Evolutionary conservation across 2,888 invertebrate species (phyloP), one percentile per base, ranked within the genome.

Genomic region (Tetragonula carbonaria): DNA sequence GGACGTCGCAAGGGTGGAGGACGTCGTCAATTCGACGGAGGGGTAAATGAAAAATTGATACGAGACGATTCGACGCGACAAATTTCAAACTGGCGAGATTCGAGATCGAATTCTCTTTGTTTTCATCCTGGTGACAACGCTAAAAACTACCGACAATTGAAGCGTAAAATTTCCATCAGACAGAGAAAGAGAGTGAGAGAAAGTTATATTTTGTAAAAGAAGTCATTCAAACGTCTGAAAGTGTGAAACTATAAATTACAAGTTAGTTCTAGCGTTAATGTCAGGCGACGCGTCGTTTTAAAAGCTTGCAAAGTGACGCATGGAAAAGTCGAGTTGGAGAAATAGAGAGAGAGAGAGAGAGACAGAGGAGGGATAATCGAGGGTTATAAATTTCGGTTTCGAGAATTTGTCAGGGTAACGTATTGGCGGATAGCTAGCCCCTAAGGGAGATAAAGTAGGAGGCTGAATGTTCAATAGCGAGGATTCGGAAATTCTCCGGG

Each of bases 331-430:
- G 6, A 45, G 6, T 6, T 14, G 71, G 63, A 77, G 71, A 82
- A 81, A 59, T 83, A 77, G 73, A 68, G 65, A n/a, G 28, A 28
- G 28, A 28, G 28, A 28, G 28, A 28, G 28, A 28, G 28, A 28
- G 28, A 28, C 1, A 28, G 28, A 28, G 28, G 28, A 28, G 28
- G 70, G 2, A 13, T 55, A 18, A 23, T 74, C 81, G 85, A 71
- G 76, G 87, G 86, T 86, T 85, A 92, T 93, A 93, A 93, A 93
- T 94, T 90, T 86, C 63, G 82, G 78, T 88, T 91, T 91, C 84
- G 86, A 88, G 92, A 94, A 94, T 94, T 94, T 94, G 94, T 94
- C 94, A 92, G 68, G 55, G 23, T 78, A 76, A 83, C 72, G 62
- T 82, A 87, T 84, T 74, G 81, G 76, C 51, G 80, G 78, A 85